Evolutionary conservation across 2,797 vertebrate genomes (phyloP).

Genomic region (Urophycis tenuis): DNA sequence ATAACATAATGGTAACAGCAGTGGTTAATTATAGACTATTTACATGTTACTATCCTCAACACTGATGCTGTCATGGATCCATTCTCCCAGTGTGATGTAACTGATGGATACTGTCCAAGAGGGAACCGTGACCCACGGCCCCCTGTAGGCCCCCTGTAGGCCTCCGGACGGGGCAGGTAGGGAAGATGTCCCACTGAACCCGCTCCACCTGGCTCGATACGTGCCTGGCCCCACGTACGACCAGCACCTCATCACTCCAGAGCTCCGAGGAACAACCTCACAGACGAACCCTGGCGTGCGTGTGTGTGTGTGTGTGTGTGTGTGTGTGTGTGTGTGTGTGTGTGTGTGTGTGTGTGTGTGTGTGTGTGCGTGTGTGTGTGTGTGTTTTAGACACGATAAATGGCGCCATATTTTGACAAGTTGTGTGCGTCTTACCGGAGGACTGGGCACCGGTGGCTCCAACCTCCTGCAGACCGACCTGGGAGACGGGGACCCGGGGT

Average conservation of each 20-base stretch:
- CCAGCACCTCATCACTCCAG: too few relatives aligned
- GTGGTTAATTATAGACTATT: not conserved
- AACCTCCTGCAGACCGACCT: not conserved
- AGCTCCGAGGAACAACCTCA: too few relatives aligned
- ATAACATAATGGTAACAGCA: not conserved
- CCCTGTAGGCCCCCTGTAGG: too few relatives aligned
- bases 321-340: not conserved
- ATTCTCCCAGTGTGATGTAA: not conserved
- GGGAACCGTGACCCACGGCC: too few relatives aligned
- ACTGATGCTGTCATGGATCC: not conserved
- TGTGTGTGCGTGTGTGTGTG: slow-evolving; percentile 3
- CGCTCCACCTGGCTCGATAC: not conserved
- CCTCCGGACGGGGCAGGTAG: too few relatives aligned
- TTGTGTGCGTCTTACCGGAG: not conserved
- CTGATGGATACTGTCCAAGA: not conserved
- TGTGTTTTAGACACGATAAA: not conserved
- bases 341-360: not conserved
- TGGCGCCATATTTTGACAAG: not conserved
- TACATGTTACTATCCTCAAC: not conserved
- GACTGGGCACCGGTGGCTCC: not conserved
- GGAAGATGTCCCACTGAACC: not conserved
- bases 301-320: not conserved
- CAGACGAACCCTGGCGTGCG: too few relatives aligned
- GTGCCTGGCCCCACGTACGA: too few relatives aligned
- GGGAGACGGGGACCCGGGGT: not conserved